Evolutionary conservation across 2,797 vertebrate genomes (phyloP).

Genomic region (Characodon lateralis): DNA sequence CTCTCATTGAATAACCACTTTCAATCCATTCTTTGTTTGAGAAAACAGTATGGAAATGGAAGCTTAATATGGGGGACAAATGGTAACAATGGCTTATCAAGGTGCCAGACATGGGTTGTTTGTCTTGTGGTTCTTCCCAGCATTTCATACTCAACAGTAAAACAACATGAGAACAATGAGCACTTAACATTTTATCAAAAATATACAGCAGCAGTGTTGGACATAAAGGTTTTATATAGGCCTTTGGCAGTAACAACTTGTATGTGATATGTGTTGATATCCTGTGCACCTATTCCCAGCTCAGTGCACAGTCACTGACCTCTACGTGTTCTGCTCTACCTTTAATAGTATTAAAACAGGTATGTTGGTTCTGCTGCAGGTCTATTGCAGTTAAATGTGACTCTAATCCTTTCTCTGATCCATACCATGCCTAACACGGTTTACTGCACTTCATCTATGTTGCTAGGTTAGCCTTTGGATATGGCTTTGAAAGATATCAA

Average conservation of each 20-base stretch:
- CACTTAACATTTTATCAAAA: constrained; percentile 3
- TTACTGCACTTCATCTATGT: constrained; percentile 19
- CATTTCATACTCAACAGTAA: not conserved
- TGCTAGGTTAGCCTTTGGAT: constrained; percentile 16
- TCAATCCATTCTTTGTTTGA: constrained; percentile 1
- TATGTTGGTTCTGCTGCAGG: constrained; percentile 4
- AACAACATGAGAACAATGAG: not conserved
- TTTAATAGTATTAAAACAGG: constrained; percentile 9
- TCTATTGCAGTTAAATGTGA: constrained; percentile 33
- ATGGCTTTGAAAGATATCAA: constrained; percentile 26
- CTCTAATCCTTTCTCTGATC: constrained; percentile 23
- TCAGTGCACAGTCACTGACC: constrained; percentile 8
- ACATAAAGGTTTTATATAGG: not conserved
- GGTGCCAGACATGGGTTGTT: constrained; percentile 1
- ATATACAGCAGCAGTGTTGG: not conserved
- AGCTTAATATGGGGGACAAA: not conserved
- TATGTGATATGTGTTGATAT: constrained; percentile 1
- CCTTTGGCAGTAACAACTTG: not conserved
- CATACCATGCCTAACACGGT: constrained; percentile 13
- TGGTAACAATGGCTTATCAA: constrained; percentile 1
- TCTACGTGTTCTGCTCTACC: not conserved
- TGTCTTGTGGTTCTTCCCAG: not conserved
- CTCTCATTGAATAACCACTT: constrained; percentile 16
- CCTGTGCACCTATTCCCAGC: not conserved
- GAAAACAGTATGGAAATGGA: not conserved